Evolutionary conservation across 2,888 invertebrate genomes (phyloP).

Genomic region (Andrena bucephala): DNA sequence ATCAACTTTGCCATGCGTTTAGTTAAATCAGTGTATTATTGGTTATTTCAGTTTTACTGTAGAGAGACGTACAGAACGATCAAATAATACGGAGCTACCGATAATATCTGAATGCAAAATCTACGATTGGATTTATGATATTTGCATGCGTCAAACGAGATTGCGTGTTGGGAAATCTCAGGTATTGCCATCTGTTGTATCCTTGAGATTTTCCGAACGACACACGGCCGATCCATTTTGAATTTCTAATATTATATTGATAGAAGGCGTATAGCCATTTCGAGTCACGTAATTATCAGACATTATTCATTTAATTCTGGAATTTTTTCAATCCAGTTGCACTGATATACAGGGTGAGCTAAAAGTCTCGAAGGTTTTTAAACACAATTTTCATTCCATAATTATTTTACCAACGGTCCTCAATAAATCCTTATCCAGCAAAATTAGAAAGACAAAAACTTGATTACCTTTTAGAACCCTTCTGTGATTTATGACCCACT

Average conservation of each 20-base stretch:
- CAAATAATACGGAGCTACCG: not conserved
- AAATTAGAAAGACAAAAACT: too few species aligned
- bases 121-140: not conserved
- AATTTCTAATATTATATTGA: conserved; percentile 1
- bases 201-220: conserved; percentile 15
- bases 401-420: too few species aligned
- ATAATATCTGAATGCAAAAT: conserved; percentile 4
- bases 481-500: too few species aligned
- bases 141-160: conserved; percentile 14
- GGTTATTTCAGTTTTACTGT: not conserved
- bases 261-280: not conserved
- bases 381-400: too few species aligned
- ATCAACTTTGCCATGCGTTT: conserved; percentile 2
- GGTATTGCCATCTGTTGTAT: conserved; percentile 1
- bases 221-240: not conserved
- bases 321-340: too few species aligned
- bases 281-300: too few species aligned
- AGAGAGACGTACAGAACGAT: not conserved
- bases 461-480: too few species aligned
- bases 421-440: too few species aligned
- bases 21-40: conserved; percentile 7
- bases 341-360: too few species aligned
- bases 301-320: too few species aligned
- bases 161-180: conserved; percentile 11
- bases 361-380: too few species aligned